Evolutionary conservation across 1,140 invertebrate genomes (phyloP).

Genomic region (Dinoponera quadriceps): DNA sequence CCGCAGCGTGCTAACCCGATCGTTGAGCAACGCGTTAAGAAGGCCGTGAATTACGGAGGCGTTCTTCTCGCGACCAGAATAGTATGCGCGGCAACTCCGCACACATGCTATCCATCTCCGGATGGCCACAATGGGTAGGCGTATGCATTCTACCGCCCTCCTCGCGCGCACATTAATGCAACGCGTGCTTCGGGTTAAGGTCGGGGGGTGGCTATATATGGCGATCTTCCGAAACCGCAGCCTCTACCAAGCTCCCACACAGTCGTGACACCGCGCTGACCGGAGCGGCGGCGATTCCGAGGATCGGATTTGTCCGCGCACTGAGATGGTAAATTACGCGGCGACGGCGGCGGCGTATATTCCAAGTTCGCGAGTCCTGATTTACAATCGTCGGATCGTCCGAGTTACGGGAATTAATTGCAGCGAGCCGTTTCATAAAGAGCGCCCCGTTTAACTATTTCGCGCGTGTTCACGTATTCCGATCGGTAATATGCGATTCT

Average conservation of each 20-base stretch:
- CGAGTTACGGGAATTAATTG: conserved; percentile 46
- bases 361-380: conserved; percentile 13
- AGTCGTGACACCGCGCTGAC: conserved; percentile 39
- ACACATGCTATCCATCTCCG: conserved; percentile 66
- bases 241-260: conserved; percentile 51
- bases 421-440: not conserved
- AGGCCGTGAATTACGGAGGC: conserved; percentile 20
- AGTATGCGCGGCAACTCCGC: conserved; percentile 45
- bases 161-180: conserved; percentile 72
- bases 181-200: conserved; percentile 77
- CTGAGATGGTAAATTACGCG: conserved; percentile 44
- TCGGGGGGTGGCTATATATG: conserved; percentile 60
- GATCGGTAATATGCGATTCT: not conserved
- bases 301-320: conserved; percentile 42
- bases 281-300: not conserved
- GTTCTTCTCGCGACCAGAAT: conserved; percentile 33
- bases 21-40: conserved; percentile 30
- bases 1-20: not conserved
- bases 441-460: not conserved
- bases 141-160: conserved; percentile 60
- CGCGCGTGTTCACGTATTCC: not conserved
- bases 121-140: conserved; percentile 69
- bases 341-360: not conserved
- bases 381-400: conserved; percentile 7
- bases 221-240: conserved; percentile 74